phyloP scores from a whole-genome alignment of 2,797 vertebrate genomes.

The Diceros bicornis region DNA sequence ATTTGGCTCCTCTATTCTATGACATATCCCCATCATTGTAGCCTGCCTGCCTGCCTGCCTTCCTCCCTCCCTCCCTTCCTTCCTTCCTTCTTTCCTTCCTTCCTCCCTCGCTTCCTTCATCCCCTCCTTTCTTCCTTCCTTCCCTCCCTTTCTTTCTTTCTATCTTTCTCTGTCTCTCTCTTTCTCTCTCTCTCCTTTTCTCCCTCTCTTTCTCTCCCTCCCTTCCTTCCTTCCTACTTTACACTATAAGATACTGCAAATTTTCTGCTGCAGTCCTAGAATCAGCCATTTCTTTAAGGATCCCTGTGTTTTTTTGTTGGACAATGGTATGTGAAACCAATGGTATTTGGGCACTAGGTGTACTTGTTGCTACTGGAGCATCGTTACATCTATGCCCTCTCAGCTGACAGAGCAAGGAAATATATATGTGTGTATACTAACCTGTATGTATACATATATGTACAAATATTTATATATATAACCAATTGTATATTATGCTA shows the following conservation, averaged over 20 bases:
- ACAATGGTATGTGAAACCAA: not conserved
- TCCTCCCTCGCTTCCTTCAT: too few relatives aligned
- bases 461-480: not conserved
- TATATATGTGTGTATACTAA: not conserved
- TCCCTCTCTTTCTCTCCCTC: not conserved
- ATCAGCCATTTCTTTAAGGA: not conserved
- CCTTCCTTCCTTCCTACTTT: not conserved
- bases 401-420: too few relatives aligned
- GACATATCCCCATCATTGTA: not conserved
- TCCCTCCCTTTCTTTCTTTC: too few relatives aligned
- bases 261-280: not conserved
- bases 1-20: not conserved
- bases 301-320: not conserved
- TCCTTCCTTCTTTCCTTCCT: too few relatives aligned
- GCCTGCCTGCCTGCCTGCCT: not conserved
- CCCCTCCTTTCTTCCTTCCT: too few relatives aligned
- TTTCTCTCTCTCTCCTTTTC: too few relatives aligned
- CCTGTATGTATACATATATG: not conserved
- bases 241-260: not conserved
- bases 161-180: too few relatives aligned
- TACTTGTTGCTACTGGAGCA: not conserved
- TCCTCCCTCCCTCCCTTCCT: too few relatives aligned
- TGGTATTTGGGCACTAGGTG: not conserved
- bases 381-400: too few relatives aligned
- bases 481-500: not conserved